These are phyloP conservation scores for Drosophila equinoxialis DNA, from an alignment of 1,140 invertebrate species.

Conservation along the genomic window DNA sequence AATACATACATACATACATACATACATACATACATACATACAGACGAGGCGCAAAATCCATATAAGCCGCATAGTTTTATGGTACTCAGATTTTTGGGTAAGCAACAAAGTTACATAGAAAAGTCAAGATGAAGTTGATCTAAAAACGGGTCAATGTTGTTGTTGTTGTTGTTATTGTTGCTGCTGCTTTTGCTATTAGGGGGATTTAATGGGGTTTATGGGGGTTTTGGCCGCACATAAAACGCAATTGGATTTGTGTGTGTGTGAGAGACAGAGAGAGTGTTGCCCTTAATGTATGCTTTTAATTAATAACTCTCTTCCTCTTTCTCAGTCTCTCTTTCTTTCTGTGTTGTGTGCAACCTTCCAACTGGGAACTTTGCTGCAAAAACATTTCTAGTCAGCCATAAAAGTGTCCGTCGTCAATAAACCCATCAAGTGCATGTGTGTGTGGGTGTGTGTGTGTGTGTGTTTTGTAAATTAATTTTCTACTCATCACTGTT, in stretches of 20 bases:
- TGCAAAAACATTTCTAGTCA: slow-evolving; percentile 64
- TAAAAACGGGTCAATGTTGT: slow-evolving; percentile 54
- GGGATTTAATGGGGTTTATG: slow-evolving; percentile 52
- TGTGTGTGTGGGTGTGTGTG: slow-evolving; percentile 13
- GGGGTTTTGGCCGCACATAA: slow-evolving; percentile 61
- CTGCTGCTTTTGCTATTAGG: slow-evolving; percentile 25
- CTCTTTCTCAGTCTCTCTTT: slow-evolving; percentile 57
- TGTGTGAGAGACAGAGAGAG: not conserved
- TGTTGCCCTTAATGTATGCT: slow-evolving; percentile 59
- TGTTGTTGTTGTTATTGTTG: slow-evolving; percentile 35
- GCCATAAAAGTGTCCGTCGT: slow-evolving; percentile 59
- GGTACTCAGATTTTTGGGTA: slow-evolving; percentile 16
- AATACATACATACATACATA: not conserved
- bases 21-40: too few species aligned
- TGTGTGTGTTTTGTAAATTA: slow-evolving; percentile 67
- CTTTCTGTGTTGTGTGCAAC: not conserved
- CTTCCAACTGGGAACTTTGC: slow-evolving; percentile 25
- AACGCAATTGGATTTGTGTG: slow-evolving; percentile 49
- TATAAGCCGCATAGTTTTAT: slow-evolving; percentile 56
- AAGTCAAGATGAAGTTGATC: slow-evolving; percentile 4
- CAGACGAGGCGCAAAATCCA: not conserved
- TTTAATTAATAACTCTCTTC: slow-evolving; percentile 75
- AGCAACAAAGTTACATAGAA: slow-evolving; percentile 45
- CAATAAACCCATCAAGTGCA: slow-evolving; percentile 59
- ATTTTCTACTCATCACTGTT: slow-evolving; percentile 77